These are phyloP conservation scores for Netta rufina DNA, from an alignment of 2,797 vertebrate species.

Conservation along the genomic window DNA sequence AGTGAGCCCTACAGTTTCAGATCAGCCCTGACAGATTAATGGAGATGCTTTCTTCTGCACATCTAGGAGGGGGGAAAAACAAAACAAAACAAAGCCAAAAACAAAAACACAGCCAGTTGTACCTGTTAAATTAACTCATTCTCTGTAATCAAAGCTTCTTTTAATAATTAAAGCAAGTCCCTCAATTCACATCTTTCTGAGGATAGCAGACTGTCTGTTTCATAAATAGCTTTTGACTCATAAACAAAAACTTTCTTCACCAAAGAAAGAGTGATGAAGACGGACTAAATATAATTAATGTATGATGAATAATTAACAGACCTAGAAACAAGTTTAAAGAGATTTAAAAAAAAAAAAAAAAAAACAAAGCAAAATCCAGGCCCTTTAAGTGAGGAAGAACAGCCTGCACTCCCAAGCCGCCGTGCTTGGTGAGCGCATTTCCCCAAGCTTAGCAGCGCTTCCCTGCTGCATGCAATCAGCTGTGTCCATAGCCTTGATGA, in stretches of 20 bases:
- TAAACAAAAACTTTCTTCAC: conserved; percentile 20
- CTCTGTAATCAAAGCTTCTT: conserved; percentile 52
- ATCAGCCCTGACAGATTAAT: neutral
- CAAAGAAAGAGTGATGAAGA: neutral
- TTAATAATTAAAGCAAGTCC: conserved; percentile 5
- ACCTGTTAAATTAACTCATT: conserved; percentile 19
- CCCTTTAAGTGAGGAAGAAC: neutral
- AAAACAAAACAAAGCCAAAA: neutral
- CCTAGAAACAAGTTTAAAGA: neutral
- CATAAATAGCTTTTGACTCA: conserved; percentile 47
- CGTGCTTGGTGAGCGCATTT: neutral
- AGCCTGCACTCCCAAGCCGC: neutral
- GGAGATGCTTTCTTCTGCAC: neutral
- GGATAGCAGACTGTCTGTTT: conserved; percentile 7
- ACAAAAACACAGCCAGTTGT: neutral
- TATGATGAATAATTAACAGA: conserved; percentile 24
- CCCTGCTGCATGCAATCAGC: conserved; percentile 36
- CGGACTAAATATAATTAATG: conserved; percentile 7
- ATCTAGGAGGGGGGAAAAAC: too few species aligned
- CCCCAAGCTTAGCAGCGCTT: neutral
- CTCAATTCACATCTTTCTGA: neutral
- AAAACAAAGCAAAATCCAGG: neutral
- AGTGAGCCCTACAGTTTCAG: neutral
- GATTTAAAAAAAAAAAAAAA: neutral
- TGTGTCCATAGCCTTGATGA: neutral